Evolutionary conservation across 2,888 invertebrate species (phyloP), one percentile per base, ranked within the genome.

Genomic region (Auanema freiburgensis): DNA sequence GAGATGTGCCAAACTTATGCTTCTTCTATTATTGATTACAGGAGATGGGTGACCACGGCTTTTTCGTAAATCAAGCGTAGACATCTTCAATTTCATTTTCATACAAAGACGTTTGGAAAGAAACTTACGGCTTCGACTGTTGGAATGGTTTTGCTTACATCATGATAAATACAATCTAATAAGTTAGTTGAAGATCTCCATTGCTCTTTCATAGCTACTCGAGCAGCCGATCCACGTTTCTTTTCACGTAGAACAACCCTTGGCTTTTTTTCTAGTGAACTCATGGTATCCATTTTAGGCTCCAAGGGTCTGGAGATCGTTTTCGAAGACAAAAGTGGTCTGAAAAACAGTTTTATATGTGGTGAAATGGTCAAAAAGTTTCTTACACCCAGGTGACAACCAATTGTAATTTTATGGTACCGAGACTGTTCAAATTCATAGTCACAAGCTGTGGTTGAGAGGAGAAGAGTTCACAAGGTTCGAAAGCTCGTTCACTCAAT

Each of bases 371-470:
- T 2, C 21, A 18, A 54, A 21, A 1, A 1, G 52, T 57, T 64
- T 81, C 87, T 84, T 80, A 88, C 88, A 87, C 85, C 88, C 88
- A 88, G 5, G 86, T 86, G 65, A 88, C 86, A 59, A 88, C 83
- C 59, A 88, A 77, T 71, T 87, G 87, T 55, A 88, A 84, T 81
- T 88, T 88, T 69, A 88, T 84, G 5, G 88, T 87, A 63, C 88
- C 88, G 73, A 86, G 86, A 12, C 86, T 84, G 79, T 88, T 88
- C 67, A 88, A 84, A 77, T 87, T 87, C 80, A 88, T 86, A 1
- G 88, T 87, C 86, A 88, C 87, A 59, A 88, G 82, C 79, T 88
- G 88, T 0, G 88, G 87, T 68, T 87, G 85, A 5, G 87, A 85
- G n/a, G 86, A 85, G 79, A 88, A 88, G 54, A 88, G 83, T 67